Evolutionary conservation across 2,888 invertebrate species (phyloP), one percentile per base, ranked within the genome.

Genomic region (Crematogaster levior): DNA sequence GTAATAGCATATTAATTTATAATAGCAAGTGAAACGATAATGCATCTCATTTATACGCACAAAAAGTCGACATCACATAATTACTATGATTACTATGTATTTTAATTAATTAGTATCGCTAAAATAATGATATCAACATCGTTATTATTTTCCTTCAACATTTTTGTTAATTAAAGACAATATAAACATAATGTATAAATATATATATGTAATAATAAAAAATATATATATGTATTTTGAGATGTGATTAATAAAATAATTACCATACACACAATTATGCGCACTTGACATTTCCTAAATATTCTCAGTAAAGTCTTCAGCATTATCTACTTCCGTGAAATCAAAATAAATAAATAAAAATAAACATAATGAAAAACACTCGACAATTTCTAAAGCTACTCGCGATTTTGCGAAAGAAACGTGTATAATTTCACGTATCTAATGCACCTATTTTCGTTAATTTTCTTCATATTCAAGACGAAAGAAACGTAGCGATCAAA

Each of bases 41-140:
- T 40, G 43, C 43, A 27, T 21, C 27, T 43, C 27, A 12, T 46
- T 15, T 56, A 58, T 30, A 30, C 56, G 27, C n/a, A 34, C 65
- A 68, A 82, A n/a, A 77, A 73, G 74, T 74, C 65, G 77, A 72
- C 63, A 70, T 70, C 61, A 75, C 48, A 53, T 68, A 82, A 87
- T 87, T 87, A 81, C 21, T 30, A 60, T 68, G 61, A n/a, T n/a
- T n/a, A n/a, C n/a, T n/a, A 18, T 30, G 80, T 40, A 61, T 77
- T 80, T 84, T 79, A 81, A 82, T 77, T 84, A 79, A 86, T 86
- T 82, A 86, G 3, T 15, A 15, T n/a, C 81, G 66, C 46, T 74
- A 56, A 75, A 68, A 53, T 1, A 43, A 27, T 27, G 1, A 61
- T 10, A 37, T 61, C n/a, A 3, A 15, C 27, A 75, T 79, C 34